Evolutionary conservation across 2,113 vertebrate species (phyloP).

Genomic region (Chitala chitala): DNA sequence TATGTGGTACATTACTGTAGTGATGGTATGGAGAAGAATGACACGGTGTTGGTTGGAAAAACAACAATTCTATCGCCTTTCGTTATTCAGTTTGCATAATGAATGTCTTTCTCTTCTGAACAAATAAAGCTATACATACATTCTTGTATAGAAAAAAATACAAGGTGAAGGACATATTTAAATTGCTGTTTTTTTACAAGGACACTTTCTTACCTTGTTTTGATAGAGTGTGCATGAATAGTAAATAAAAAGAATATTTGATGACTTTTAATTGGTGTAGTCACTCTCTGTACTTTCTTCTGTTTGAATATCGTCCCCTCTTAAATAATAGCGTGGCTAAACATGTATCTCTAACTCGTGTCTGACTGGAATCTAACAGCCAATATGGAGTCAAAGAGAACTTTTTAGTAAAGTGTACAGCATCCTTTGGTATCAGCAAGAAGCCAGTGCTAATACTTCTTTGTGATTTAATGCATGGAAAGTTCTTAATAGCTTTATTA

Average conservation of each 20-base stretch:
- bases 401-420: too few relatives aligned
- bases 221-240: neutral
- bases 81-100: neutral
- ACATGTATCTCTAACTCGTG: too few relatives aligned
- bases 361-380: too few relatives aligned
- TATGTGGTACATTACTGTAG: too few relatives aligned
- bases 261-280: neutral
- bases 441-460: too few relatives aligned
- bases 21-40: neutral
- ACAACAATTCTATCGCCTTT: neutral
- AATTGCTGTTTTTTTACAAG: constrained; percentile 3
- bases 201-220: neutral
- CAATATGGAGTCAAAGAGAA: too few relatives aligned
- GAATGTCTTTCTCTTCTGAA: neutral
- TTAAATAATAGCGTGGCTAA: neutral
- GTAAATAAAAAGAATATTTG: neutral
- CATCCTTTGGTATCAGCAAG: too few relatives aligned
- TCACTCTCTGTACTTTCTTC: neutral
- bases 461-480: too few relatives aligned
- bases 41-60: neutral
- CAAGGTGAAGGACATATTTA: too few relatives aligned
- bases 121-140: constrained; percentile 1
- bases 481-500: too few relatives aligned
- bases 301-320: neutral
- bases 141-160: too few relatives aligned